phyloP scores from a whole-genome alignment of 2,113 vertebrate species.

The Mystacornis crossleyi region DNA sequence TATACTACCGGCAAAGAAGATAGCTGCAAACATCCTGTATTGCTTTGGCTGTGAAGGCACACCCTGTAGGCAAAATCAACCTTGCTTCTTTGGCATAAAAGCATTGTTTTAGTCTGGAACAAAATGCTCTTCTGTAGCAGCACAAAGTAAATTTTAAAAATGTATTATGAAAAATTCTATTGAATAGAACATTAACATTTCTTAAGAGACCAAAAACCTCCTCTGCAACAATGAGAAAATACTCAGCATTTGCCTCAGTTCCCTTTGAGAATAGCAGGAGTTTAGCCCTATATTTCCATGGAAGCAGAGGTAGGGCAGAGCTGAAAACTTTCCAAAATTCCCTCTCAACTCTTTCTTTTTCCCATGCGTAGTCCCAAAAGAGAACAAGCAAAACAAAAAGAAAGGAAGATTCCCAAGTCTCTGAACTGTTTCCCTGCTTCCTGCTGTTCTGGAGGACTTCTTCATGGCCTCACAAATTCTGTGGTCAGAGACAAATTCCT shows the following conservation, averaged over 20 bases:
- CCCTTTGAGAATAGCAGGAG: background rate
- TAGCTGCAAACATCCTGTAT: background rate
- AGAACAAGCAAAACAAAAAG: slow-evolving; percentile 31
- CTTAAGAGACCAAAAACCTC: background rate
- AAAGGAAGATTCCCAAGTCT: slow-evolving; percentile 3
- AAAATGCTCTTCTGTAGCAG: background rate
- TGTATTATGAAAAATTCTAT: background rate
- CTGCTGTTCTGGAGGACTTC: background rate
- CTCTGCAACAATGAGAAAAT: background rate
- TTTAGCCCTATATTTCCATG: background rate
- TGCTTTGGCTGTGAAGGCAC: slow-evolving; percentile 4
- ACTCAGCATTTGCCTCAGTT: background rate
- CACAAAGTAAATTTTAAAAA: background rate
- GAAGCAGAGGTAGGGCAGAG: background rate
- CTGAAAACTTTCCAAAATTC: slow-evolving; percentile 42
- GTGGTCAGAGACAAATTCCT: slow-evolving; percentile 52
- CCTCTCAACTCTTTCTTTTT: background rate
- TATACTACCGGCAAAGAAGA: background rate
- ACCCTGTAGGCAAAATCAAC: background rate
- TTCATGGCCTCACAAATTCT: slow-evolving; percentile 21
- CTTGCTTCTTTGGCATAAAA: slow-evolving; percentile 8
- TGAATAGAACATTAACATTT: background rate
- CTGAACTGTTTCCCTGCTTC: slow-evolving; percentile 8
- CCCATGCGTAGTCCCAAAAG: background rate
- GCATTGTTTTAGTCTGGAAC: background rate